Evolutionary conservation across 2,113 vertebrate species (phyloP).

Genomic region (Passer montanus): DNA sequence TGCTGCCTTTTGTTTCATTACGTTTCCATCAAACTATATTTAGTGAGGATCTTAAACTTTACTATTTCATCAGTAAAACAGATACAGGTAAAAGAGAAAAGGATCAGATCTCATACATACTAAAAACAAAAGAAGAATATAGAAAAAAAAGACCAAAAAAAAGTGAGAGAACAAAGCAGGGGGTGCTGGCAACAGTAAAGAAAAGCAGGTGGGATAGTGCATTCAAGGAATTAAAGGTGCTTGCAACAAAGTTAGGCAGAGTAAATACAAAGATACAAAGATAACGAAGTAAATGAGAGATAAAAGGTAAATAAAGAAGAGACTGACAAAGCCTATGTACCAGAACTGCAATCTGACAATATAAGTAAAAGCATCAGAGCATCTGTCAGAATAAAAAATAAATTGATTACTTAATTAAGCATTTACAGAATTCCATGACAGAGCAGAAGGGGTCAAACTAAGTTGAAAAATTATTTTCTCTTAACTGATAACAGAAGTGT

Average conservation of each 20-base stretch:
- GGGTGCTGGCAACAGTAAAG: neutral
- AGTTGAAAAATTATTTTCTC: neutral
- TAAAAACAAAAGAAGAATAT: neutral
- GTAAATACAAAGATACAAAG: neutral
- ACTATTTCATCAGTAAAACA: neutral
- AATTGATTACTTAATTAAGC: neutral
- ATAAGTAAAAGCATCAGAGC: neutral
- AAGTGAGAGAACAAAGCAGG: neutral
- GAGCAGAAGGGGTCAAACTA: neutral
- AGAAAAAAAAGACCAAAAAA: neutral
- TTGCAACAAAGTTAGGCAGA: neutral
- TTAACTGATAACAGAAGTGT: neutral
- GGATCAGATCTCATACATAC: neutral
- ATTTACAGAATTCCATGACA: neutral
- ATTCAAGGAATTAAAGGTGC: neutral
- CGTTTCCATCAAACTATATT: neutral
- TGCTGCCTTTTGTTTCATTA: neutral
- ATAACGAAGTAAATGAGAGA: neutral
- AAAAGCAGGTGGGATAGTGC: neutral
- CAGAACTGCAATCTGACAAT: neutral
- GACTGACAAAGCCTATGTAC: neutral
- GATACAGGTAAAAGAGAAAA: neutral
- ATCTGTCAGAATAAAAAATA: neutral
- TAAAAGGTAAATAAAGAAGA: neutral
- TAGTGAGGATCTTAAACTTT: neutral